A percentile compares a stretch with the other conserved stretches of the same genome.
phyloP scores from a whole-genome alignment of 2,113 vertebrate species.

The Heloderma charlesbogerti region DNA sequence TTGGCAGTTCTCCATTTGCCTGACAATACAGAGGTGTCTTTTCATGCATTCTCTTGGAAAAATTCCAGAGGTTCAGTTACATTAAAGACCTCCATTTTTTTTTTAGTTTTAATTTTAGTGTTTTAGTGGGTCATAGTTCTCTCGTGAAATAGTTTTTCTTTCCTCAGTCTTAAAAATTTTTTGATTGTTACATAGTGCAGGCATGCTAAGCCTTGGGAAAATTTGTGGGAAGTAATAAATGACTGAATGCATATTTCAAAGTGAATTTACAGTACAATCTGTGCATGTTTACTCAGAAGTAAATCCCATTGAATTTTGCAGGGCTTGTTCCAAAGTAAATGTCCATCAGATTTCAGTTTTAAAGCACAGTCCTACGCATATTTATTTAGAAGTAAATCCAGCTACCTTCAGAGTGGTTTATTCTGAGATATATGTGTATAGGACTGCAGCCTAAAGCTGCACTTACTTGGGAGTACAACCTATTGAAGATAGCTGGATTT shows the following conservation, averaged over 20 bases:
- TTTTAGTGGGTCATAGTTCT: not conserved
- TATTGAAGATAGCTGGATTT: not conserved
- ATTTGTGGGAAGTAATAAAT: constrained; percentile 37
- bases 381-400: too few species aligned
- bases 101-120: not conserved
- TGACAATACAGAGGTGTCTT: not conserved
- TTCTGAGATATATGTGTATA: too few species aligned
- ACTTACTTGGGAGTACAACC: not conserved
- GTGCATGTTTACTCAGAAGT: not conserved
- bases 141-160: constrained; percentile 7
- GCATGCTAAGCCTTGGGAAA: constrained; percentile 11
- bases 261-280: not conserved
- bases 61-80: not conserved
- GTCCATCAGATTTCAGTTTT: too few species aligned
- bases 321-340: not conserved
- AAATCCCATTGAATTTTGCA: not conserved
- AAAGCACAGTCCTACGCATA: too few species aligned
- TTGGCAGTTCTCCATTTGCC: not conserved
- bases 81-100: not conserved
- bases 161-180: constrained; percentile 3
- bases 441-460: too few species aligned
- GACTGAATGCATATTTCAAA: constrained; percentile 43
- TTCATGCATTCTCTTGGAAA: not conserved
- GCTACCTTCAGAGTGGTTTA: too few species aligned
- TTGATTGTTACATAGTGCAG: not conserved